Evolutionary conservation across 2,797 vertebrate genomes (phyloP).

Genomic region (Microctenopoma steveboyesi): DNA sequence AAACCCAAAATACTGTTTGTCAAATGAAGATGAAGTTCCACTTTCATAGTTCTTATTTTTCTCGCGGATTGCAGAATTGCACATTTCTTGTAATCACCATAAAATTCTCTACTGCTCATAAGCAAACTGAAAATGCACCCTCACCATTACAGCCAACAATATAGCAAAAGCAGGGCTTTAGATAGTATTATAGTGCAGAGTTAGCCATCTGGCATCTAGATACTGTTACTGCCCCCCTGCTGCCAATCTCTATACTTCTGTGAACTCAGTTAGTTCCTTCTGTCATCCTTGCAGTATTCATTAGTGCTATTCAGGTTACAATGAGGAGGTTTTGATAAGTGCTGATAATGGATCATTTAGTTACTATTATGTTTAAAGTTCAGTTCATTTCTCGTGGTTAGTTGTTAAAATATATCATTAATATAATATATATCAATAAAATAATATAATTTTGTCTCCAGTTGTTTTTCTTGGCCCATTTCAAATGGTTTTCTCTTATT

Average conservation of each 20-base stretch:
- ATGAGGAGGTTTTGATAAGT: constrained; percentile 37
- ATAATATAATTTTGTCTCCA: not conserved
- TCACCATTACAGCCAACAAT: constrained; percentile 24
- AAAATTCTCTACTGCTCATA: constrained; percentile 19
- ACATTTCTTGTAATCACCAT: constrained; percentile 9
- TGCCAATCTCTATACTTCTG: constrained; percentile 43
- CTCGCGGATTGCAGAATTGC: not conserved
- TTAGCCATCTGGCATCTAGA: constrained; percentile 65
- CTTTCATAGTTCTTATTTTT: too few species aligned
- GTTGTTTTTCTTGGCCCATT: not conserved
- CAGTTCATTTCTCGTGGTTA: not conserved
- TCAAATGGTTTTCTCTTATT: constrained; percentile 2
- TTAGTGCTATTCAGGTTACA: constrained; percentile 56
- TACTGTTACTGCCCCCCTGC: constrained; percentile 56
- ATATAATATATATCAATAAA: not conserved
- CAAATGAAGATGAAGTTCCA: not conserved
- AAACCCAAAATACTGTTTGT: not conserved
- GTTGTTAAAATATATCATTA: not conserved
- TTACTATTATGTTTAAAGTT: constrained; percentile 3
- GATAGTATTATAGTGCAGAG: constrained; percentile 29
- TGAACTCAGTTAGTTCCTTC: constrained; percentile 51
- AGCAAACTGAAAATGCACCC: constrained; percentile 9
- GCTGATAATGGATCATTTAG: constrained; percentile 21
- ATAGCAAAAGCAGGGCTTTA: constrained; percentile 46
- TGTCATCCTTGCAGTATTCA: constrained; percentile 54